Evolutionary conservation across 2,797 vertebrate genomes (phyloP).

Genomic region (Urosaurus nigricauda): DNA sequence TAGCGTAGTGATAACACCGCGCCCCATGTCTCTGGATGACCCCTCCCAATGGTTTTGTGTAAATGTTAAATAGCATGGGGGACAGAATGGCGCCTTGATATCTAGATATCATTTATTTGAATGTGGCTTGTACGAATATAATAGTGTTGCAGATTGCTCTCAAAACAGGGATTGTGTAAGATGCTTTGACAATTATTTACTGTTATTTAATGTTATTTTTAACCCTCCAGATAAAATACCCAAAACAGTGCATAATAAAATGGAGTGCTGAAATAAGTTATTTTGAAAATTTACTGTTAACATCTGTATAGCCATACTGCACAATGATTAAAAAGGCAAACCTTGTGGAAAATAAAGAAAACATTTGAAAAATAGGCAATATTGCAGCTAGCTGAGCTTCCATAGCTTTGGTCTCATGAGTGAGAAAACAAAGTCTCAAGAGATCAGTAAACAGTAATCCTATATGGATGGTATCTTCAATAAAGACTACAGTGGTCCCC

Average conservation of each 20-base stretch:
- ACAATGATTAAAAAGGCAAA: background rate
- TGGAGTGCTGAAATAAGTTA: background rate
- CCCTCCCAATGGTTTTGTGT: too few relatives aligned
- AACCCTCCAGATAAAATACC: background rate
- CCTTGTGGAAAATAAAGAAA: background rate
- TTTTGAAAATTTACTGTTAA: background rate
- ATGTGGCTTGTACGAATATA: background rate
- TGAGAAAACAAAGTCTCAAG: background rate
- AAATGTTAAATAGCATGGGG: too few relatives aligned
- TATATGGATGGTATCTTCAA: background rate
- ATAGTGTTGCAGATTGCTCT: background rate
- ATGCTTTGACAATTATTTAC: background rate
- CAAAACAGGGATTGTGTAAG: background rate
- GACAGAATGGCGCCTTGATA: too few relatives aligned
- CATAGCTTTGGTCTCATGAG: background rate
- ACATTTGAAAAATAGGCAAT: background rate
- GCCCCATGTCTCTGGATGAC: too few relatives aligned
- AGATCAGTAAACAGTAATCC: background rate
- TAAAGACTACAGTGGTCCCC: background rate
- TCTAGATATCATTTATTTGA: background rate
- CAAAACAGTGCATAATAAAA: background rate
- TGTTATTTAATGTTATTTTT: background rate
- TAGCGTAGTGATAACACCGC: too few relatives aligned
- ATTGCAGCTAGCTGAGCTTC: background rate
- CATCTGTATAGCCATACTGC: too few relatives aligned